A percentile compares a stretch with the other conserved stretches of the same genome.
phyloP scores from a whole-genome alignment of 2,888 invertebrate species.

The Ormia ochracea region DNA sequence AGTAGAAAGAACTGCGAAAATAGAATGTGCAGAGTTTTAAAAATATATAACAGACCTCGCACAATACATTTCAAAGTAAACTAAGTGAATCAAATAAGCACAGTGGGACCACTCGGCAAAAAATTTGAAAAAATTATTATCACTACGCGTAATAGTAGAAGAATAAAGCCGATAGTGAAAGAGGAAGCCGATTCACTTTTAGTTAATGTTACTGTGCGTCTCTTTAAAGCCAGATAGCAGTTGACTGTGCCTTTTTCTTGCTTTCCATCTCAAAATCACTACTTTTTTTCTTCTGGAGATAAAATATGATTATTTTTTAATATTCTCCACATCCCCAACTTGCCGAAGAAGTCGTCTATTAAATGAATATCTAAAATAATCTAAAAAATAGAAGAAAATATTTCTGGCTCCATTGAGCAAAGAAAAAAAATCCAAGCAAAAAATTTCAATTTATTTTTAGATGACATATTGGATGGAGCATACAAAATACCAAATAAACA shows the following conservation, averaged over 20 bases:
- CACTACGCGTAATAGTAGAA: no score
- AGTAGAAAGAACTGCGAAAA: background rate
- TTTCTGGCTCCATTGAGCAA: constrained; percentile 52
- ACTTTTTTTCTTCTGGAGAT: background rate
- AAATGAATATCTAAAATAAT: background rate
- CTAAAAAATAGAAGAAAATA: background rate
- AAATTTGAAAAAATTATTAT: background rate
- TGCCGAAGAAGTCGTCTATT: background rate
- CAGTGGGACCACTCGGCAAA: background rate
- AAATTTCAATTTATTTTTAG: constrained; percentile 47
- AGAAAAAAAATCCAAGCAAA: background rate
- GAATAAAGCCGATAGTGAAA: no score
- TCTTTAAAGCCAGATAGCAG: no score
- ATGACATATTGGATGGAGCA: constrained; percentile 46
- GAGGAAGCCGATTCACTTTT: no score
- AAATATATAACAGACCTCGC: constrained; percentile 38
- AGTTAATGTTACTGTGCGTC: no score
- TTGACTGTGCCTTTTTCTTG: no score
- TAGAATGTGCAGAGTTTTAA: background rate
- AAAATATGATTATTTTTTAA: background rate
- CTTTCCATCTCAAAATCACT: no score
- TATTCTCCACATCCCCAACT: background rate
- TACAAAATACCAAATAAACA: background rate
- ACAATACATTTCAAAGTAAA: constrained; percentile 47
- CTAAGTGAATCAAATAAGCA: background rate